phyloP scores from a whole-genome alignment of 2,888 invertebrate species.

The Acleris sparsana region DNA sequence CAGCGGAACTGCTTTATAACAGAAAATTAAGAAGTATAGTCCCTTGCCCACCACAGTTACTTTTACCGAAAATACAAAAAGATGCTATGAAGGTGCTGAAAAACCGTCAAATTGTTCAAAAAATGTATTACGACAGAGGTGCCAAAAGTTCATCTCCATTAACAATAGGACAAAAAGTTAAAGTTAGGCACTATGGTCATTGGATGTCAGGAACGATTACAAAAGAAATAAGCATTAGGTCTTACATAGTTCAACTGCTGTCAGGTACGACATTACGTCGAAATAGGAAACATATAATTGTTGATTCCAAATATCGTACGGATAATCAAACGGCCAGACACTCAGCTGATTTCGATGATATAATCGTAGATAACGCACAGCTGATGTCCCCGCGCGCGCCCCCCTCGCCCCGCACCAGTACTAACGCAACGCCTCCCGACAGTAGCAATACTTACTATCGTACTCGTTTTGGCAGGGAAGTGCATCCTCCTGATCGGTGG shows the following conservation, averaged over 20 bases:
- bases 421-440: neutral
- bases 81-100: neutral
- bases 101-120: neutral
- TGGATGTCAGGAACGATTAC: neutral
- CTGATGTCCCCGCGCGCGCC: neutral
- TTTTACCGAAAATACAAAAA: constrained; percentile 6
- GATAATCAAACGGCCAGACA: neutral
- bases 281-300: constrained; percentile 2
- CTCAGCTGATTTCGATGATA: constrained; percentile 2
- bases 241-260: constrained; percentile 3
- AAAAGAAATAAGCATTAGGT: neutral
- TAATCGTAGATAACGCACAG: constrained; percentile 6
- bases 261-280: neutral
- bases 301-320: neutral
- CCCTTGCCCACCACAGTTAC: constrained; percentile 3
- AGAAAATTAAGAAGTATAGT: constrained; percentile 12
- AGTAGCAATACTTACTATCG: too few relatives aligned
- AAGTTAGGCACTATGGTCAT: neutral
- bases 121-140: constrained; percentile 3
- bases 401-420: neutral
- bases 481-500: too few relatives aligned
- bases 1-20: constrained; percentile 14
- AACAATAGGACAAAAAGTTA: constrained; percentile 5
- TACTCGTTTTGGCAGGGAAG: too few relatives aligned
- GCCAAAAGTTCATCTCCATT: neutral